Conservation (phyloP, 2,888 invertebrate genomes). For the Germaria angustata region DNA sequence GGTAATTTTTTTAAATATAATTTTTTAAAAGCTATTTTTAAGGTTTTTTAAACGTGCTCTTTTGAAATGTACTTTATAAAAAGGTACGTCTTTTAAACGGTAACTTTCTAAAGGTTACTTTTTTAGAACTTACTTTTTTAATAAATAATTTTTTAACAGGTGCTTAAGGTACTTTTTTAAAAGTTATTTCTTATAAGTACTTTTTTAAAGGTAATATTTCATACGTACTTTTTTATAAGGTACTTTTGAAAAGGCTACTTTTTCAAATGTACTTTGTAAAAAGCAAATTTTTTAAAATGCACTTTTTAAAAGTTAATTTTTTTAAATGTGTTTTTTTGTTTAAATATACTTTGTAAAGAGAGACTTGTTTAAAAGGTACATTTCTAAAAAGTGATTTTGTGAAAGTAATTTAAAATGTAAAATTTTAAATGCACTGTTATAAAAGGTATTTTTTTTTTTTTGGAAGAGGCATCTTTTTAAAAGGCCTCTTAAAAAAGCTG, state of each 20-base stretch:
- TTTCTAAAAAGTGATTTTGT: neutral
- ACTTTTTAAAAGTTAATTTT: neutral
- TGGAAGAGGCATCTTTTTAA: neutral
- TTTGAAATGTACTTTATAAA: neutral
- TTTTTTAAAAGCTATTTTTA: neutral
- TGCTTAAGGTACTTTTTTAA: neutral
- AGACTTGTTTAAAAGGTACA: neutral
- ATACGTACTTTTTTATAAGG: neutral
- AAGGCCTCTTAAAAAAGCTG: neutral
- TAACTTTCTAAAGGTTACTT: neutral
- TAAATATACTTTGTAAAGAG: no score
- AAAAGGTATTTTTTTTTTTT: neutral
- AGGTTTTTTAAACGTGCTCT: neutral
- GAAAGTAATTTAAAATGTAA: no score
- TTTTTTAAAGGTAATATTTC: neutral
- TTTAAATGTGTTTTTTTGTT: neutral
- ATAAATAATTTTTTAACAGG: neutral
- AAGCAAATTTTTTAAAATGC: neutral
- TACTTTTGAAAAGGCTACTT: no score
- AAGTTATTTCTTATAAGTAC: neutral
- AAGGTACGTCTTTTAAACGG: neutral
- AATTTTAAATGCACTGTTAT: neutral
- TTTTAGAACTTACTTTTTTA: neutral
- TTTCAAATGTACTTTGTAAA: no score
- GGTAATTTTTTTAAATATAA: neutral